These are phyloP conservation scores for Xanthorhoe spadicearia DNA, from an alignment of 2,888 invertebrate genomes.

Conservation along the genomic window DNA sequence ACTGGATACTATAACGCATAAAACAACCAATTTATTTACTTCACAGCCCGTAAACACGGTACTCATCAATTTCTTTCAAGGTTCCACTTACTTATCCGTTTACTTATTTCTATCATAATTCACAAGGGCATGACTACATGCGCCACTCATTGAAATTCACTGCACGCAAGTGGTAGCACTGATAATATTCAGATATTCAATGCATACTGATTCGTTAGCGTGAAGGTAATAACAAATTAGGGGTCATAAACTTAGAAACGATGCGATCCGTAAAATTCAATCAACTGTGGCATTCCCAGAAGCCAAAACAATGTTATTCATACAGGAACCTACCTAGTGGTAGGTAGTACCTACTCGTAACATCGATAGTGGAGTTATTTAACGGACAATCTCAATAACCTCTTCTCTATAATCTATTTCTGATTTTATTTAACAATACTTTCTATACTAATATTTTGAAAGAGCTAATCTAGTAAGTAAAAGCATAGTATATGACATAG, in stretches of 20 bases:
- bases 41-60: slow-evolving; percentile 7
- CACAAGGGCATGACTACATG: slow-evolving; percentile 37
- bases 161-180: slow-evolving; percentile 36
- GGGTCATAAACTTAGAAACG: slow-evolving; percentile 5
- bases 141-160: slow-evolving; percentile 42
- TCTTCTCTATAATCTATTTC: too few relatives aligned
- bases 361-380: too few relatives aligned
- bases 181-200: slow-evolving; percentile 43
- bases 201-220: slow-evolving; percentile 45
- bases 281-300: slow-evolving; percentile 1
- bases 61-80: slow-evolving; percentile 27
- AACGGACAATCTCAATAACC: too few relatives aligned
- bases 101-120: slow-evolving; percentile 27
- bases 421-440: too few relatives aligned
- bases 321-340: too few relatives aligned
- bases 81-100: slow-evolving; percentile 16
- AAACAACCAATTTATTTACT: slow-evolving; percentile 7
- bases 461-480: too few relatives aligned
- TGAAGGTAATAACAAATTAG: slow-evolving; percentile 36
- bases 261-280: slow-evolving; percentile 20
- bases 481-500: too few relatives aligned
- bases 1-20: too few relatives aligned
- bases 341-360: too few relatives aligned
- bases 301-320: background rate
- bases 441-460: too few relatives aligned